Evolutionary conservation across 2,797 vertebrate genomes (phyloP), one percentile per base, ranked within the genome.

Genomic region (Rhinatrema bivittatum): DNA sequence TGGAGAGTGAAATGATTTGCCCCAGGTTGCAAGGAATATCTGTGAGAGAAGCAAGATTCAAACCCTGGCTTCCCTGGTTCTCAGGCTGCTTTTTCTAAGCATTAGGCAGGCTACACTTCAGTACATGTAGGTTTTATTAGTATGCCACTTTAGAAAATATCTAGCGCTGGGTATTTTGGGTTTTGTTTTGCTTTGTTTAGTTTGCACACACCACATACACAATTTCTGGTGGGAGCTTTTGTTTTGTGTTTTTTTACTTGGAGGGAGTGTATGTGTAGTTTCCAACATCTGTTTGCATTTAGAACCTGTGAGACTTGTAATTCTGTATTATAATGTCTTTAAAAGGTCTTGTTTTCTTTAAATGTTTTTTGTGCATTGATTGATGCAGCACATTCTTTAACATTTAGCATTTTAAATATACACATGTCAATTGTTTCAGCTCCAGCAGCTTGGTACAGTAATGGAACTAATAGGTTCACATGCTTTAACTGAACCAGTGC

Each of bases 141-240:
- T 53, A 15, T 35, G 47, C 49, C 39, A 39, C 41, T 62, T 55
- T 47, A 47, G n/a, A n/a, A n/a, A n/a, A n/a, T n/a, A n/a, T n/a
- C n/a, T n/a, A n/a, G n/a, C n/a, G n/a, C n/a, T n/a, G n/a, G n/a
- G n/a, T n/a, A n/a, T n/a, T 51, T 29, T 25, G n/a, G n/a, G n/a
- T n/a, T n/a, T n/a, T n/a, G n/a, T n/a, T n/a, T n/a, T n/a, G n/a
- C n/a, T n/a, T n/a, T n/a, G n/a, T n/a, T n/a, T n/a, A n/a, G n/a
- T n/a, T n/a, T n/a, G n/a, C n/a, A n/a, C 39, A 62, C 66, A 40
- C 41, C 38, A 11, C 53, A 54, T 56, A 41, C 40, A 25, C 47
- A 10, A 32, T 46, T 63, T 53, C 47, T 39, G 60, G 57, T 62
- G 60, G 70, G 68, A 57, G 66, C 61, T 72, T 72, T 74, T 72